A percentile compares a stretch with the other conserved stretches of the same genome.
Evolutionary conservation across 2,888 invertebrate species (phyloP).

Genomic region (Hyposoter dolosus): DNA sequence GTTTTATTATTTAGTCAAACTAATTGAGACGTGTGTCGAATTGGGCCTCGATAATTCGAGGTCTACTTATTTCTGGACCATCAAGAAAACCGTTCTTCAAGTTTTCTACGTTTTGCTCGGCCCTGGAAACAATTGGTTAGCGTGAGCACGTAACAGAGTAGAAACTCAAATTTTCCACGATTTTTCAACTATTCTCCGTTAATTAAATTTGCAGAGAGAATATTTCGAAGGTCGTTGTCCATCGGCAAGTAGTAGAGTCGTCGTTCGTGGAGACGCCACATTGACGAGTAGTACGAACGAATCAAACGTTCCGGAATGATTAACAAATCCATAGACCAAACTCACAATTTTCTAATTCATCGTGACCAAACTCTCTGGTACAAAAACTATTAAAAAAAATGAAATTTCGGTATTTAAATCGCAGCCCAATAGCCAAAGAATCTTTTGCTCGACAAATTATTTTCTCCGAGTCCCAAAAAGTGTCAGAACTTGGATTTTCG

Average conservation of each 20-base stretch:
- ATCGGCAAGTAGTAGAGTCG: neutral
- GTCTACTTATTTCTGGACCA: conserved; percentile 52
- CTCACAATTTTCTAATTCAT: neutral
- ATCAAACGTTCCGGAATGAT: neutral
- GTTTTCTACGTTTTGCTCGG: conserved; percentile 7
- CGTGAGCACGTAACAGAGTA: neutral
- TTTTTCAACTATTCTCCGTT: neutral
- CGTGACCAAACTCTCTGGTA: neutral
- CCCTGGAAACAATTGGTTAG: conserved; percentile 3
- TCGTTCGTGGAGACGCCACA: neutral
- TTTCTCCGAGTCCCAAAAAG: neutral
- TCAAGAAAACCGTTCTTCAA: conserved; percentile 12
- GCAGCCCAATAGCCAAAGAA: too few species aligned
- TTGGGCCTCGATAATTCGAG: conserved; percentile 48
- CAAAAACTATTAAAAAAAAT: neutral
- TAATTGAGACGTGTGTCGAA: conserved; percentile 30
- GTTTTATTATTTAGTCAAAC: conserved; percentile 10
- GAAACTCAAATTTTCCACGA: neutral
- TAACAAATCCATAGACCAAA: neutral
- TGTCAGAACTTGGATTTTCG: neutral
- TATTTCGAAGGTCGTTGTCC: neutral
- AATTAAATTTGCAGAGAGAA: neutral
- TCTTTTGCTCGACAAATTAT: neutral
- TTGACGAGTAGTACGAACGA: neutral
- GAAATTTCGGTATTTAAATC: neutral